Base-by-base conservation (phyloP, 2,888 invertebrate genomes). In the Watsonalla binaria region DNA sequence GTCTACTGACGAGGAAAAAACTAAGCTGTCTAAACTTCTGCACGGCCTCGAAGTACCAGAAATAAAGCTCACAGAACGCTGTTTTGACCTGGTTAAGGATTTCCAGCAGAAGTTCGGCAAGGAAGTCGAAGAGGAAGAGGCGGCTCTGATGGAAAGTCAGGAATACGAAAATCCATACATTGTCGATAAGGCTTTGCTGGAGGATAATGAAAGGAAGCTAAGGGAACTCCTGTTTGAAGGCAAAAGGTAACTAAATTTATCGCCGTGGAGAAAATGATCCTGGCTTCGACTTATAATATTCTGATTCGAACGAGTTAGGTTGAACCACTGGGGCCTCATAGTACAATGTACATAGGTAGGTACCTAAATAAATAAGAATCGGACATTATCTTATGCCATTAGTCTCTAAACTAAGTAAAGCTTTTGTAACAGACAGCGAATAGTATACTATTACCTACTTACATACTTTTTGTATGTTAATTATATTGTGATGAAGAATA, bases 1-100 rank as follows among this genome's bases (percentile, higher is more conserved):
- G 90, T 62, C 82, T 45, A 88, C 90, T 5, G 88, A 89, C 53
- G 89, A 89, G 63, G 87, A 90, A 8, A 90, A 90, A 69, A 57
- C 67, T 7, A 84, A 86, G 66, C 59, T 88, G 47, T 62, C 72
- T 9, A 89, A 88, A 68, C 75, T 90, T 46, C 68, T 90, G n/a
- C 74, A 83, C 59, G 80, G 73, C 35, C 58, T 90, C 13, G 86
- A 87, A 54, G 77, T 86, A 2, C 81, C 82, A 0, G 90, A 90
- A 54, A 63, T 79, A 2, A 86, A 82, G 59, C 61, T 88, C 46
- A 62, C 87, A 0, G 86, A 88, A 57, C 70, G 82, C 45, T 85
- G 88, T 58, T 74, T 70, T 2, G 77, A 70, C 8, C 54, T 90
- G 6, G 65, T 89, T 2, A 84, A 78, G 57, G 73, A 74, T n/a